Evolutionary conservation across 2,888 invertebrate species (phyloP), one percentile per base, ranked within the genome.

Genomic region (Barypeithes pellucidus): DNA sequence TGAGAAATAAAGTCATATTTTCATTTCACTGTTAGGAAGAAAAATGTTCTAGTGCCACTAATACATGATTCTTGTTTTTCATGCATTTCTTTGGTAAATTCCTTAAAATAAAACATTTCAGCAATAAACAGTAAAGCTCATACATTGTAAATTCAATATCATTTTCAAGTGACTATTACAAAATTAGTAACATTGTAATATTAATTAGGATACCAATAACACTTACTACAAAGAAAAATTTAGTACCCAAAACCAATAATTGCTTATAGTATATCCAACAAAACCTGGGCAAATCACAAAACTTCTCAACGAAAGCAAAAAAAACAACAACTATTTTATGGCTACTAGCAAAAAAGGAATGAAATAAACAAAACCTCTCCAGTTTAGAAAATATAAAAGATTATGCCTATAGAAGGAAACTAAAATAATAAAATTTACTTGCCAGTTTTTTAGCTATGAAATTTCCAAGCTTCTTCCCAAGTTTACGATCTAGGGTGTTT

Each of bases 391-490:
- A 43, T 54, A 7, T 62, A 14, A 12, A 66, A 47, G 29, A 18
- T 43, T 24, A 59, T 65, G 12, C 18, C 29, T 20, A 54, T 24
- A 52, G 29, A 24, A 39, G 45, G 29, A 29, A 43, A 41, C 63
- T 36, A 70, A 73, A 67, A 66, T 59, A 70, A 67, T 70, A 66
- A 72, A 69, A 61, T 52, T 67, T 73, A 76, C 76, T 76, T 76
- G 76, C 76, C 76, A 76, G 72, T 73, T 74, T 76, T 24, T 65
- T 67, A 52, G 76, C 76, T 68, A 76, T 73, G 68, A 76, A 72
- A 73, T 73, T 71, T 47, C 76, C 76, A 36, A 76, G 71, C 76
- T 74, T 62, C 76, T 74, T 74, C 41, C 76, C 68, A 36, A 76
- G 71, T 62, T 73, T 76, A 70, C 52, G 65, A 60, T 71, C 67